Percentiles rank a stretch among this genome's conserved stretches.
phyloP scores from a whole-genome alignment of 2,888 invertebrate genomes.

The Meghimatium bilineatum region DNA sequence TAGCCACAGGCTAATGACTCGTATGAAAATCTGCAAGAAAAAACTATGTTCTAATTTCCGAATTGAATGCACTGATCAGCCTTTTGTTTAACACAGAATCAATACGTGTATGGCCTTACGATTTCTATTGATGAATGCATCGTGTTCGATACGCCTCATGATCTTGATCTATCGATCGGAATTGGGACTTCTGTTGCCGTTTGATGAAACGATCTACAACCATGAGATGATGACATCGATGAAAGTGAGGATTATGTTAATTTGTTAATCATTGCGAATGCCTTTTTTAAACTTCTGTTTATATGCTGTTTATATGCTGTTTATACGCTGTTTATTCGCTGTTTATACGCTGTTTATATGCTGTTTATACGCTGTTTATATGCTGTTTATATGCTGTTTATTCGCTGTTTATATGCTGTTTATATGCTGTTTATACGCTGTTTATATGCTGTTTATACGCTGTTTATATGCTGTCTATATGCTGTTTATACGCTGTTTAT shows the following conservation, averaged over 20 bases:
- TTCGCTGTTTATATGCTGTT: no score
- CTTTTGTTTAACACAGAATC: neutral
- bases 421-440: no score
- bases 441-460: no score
- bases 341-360: no score
- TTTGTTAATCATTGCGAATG: no score
- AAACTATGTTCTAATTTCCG: neutral
- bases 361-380: no score
- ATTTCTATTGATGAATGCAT: neutral
- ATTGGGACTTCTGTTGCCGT: neutral
- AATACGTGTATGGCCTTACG: neutral
- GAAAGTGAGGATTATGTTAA: neutral
- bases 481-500: no score
- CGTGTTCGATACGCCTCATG: neutral
- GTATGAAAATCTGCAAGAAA: neutral
- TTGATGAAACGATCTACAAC: neutral
- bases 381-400: no score
- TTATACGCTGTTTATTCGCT: no score
- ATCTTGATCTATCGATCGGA: neutral
- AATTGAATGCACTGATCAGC: neutral
- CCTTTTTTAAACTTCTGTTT: no score
- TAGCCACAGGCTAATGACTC: neutral
- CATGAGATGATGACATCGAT: neutral
- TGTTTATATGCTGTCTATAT: no score
- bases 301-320: no score